These are phyloP conservation scores for Caloenas nicobarica DNA, from an alignment of 2,113 vertebrate species.

Conservation along the genomic window DNA sequence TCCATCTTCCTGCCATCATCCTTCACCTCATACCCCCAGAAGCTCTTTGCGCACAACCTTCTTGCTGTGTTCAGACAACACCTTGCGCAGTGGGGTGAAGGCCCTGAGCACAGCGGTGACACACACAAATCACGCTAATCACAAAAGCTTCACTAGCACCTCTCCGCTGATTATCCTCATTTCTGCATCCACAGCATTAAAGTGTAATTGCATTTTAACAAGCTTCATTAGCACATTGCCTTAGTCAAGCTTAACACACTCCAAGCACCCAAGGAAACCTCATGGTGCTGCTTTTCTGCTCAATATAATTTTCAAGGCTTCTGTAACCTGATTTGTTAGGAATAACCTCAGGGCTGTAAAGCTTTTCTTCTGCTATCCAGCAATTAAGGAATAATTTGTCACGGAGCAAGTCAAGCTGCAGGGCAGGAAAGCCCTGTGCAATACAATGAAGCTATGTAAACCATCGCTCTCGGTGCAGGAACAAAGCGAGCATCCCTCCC, in stretches of 20 bases:
- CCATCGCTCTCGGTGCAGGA: neutral
- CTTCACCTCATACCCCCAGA: accelerated
- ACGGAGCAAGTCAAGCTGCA: constrained; percentile 50
- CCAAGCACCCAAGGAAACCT: constrained; percentile 39
- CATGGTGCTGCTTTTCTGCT: constrained; percentile 48
- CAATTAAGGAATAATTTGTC: constrained; percentile 69
- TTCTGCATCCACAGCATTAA: constrained; percentile 25
- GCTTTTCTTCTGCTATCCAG: constrained; percentile 64
- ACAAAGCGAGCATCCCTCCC: neutral
- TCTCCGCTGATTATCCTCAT: constrained; percentile 5
- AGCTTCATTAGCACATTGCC: constrained; percentile 40
- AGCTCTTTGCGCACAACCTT: neutral
- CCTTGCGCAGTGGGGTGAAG: neutral
- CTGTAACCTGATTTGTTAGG: constrained; percentile 64
- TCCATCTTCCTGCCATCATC: neutral
- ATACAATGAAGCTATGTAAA: constrained; percentile 46
- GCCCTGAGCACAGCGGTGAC: neutral
- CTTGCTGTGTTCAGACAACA: neutral
- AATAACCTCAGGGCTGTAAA: constrained; percentile 57
- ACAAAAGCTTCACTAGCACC: neutral
- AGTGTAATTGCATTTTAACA: constrained; percentile 48
- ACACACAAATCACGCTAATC: neutral
- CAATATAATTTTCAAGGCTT: constrained; percentile 63
- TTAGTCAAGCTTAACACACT: constrained; percentile 20
- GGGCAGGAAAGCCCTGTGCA: constrained; percentile 47